Conservation (phyloP, 2,888 invertebrate species). For the Drosophila koepferae region DNA sequence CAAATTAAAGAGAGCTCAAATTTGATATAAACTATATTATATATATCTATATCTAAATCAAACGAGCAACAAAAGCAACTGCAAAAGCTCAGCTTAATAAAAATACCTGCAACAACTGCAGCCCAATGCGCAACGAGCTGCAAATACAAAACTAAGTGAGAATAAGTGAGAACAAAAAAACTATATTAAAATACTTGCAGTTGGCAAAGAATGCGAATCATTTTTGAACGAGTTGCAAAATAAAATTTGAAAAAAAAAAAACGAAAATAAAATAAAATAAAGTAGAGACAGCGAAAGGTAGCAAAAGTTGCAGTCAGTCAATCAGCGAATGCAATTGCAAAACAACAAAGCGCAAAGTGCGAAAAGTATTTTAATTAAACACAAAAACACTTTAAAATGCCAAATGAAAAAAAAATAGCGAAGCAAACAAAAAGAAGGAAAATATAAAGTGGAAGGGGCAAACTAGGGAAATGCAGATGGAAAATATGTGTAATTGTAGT, state of each 20-base stretch:
- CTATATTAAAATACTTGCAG: slow-evolving; percentile 63
- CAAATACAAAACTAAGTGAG: slow-evolving; percentile 1
- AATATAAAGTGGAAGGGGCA: no score
- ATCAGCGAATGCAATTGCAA: slow-evolving; percentile 51
- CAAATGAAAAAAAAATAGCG: slow-evolving; percentile 17
- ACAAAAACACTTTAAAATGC: slow-evolving; percentile 56
- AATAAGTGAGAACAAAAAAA: slow-evolving; percentile 16
- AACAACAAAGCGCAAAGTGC: slow-evolving; percentile 53
- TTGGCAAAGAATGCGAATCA: slow-evolving; percentile 54
- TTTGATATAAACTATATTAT: not conserved
- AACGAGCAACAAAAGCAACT: not conserved
- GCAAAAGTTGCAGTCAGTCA: slow-evolving; percentile 36
- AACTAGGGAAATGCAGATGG: slow-evolving; percentile 6
- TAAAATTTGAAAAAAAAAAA: slow-evolving; percentile 13
- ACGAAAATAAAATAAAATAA: not conserved
- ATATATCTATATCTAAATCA: not conserved
- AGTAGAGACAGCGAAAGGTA: not conserved
- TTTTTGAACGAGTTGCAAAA: slow-evolving; percentile 34
- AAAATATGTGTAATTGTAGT: slow-evolving; percentile 41
- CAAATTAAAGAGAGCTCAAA: not conserved
- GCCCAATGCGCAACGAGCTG: slow-evolving; percentile 23
- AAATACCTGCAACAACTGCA: slow-evolving; percentile 13
- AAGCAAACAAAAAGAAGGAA: not conserved
- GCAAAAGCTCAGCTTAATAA: slow-evolving; percentile 11
- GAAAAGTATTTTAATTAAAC: slow-evolving; percentile 78